phyloP scores from a whole-genome alignment of 2,113 vertebrate species.

The Xerus inauris region DNA sequence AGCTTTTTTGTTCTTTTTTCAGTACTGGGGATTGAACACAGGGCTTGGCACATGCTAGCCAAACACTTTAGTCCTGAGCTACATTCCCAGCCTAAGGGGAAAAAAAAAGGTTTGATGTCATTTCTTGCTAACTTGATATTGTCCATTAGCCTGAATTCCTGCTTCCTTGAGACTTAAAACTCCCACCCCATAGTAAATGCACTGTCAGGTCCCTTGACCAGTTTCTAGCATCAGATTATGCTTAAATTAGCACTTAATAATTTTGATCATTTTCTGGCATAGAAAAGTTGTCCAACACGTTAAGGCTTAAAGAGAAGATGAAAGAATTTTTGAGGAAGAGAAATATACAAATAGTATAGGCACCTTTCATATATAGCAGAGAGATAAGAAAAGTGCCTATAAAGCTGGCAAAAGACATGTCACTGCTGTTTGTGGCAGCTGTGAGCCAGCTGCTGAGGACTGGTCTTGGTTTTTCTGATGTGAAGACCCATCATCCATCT shows the following conservation, averaged over 20 bases:
- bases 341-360: conserved; percentile 12
- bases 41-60: too few species aligned
- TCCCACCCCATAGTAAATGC: background rate
- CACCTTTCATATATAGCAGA: background rate
- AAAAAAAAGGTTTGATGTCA: background rate
- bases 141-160: background rate
- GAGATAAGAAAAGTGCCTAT: background rate
- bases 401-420: background rate
- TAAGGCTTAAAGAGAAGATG: background rate
- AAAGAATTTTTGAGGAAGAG: conserved; percentile 36
- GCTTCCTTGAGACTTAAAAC: background rate
- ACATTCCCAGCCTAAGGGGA: background rate
- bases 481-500: conserved; percentile 38
- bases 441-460: conserved; percentile 47
- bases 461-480: conserved; percentile 1
- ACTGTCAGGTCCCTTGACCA: background rate
- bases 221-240: background rate
- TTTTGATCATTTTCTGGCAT: background rate
- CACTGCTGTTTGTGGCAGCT: background rate
- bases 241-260: conserved; percentile 5
- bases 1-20: background rate
- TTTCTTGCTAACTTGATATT: background rate
- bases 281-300: background rate
- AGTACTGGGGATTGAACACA: too few species aligned
- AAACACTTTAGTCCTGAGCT: too few species aligned